A percentile compares a stretch with the other conserved stretches of the same genome.
Evolutionary conservation across 2,113 vertebrate species (phyloP).

Genomic region (Euleptes europaea): DNA sequence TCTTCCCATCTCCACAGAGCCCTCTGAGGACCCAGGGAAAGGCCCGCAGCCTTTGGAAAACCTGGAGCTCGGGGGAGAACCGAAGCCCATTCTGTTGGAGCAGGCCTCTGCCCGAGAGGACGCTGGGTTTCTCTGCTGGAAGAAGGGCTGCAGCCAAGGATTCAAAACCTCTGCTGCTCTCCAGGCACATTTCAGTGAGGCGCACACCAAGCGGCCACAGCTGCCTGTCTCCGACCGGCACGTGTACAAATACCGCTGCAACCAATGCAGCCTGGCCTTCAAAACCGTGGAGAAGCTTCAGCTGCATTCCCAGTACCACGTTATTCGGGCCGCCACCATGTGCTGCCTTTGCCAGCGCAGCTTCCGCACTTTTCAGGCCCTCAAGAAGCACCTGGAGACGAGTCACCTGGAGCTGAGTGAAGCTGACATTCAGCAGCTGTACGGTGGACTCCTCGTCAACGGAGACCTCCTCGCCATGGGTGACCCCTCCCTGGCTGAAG

Average conservation of each 20-base stretch:
- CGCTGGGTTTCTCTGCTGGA: slow-evolving; percentile 95
- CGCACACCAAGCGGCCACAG: slow-evolving; percentile 94
- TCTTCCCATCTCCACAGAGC: slow-evolving; percentile 73
- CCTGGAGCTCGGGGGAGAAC: slow-evolving; percentile 76
- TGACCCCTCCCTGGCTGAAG: slow-evolving; percentile 88
- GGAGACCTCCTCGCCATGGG: slow-evolving; percentile 94
- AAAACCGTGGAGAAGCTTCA: slow-evolving; percentile 98
- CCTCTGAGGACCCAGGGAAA: slow-evolving; percentile 86
- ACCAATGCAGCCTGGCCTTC: slow-evolving; percentile 97
- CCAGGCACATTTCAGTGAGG: slow-evolving; percentile 95
- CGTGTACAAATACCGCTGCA: slow-evolving; percentile 98
- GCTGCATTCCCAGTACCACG: slow-evolving; percentile 97
- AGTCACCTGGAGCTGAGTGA: slow-evolving; percentile 97
- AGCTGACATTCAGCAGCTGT: slow-evolving; percentile 96
- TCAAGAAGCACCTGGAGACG: slow-evolving; percentile 97
- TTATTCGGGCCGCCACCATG: slow-evolving; percentile 97
- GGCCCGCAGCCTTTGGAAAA: slow-evolving; percentile 76
- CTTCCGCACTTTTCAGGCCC: slow-evolving; percentile 95
- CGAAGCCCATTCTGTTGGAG: slow-evolving; percentile 82
- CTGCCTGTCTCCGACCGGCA: slow-evolving; percentile 96
- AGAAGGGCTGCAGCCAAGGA: slow-evolving; percentile 98
- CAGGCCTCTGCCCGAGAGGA: slow-evolving; percentile 84
- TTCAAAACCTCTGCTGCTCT: slow-evolving; percentile 95
- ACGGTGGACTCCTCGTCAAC: slow-evolving; percentile 92
- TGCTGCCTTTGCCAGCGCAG: slow-evolving; percentile 98